A percentile compares a stretch with the other conserved stretches of the same genome.
These are phyloP conservation scores for Lanius ludovicianus DNA, from an alignment of 2,113 vertebrate species.

Conservation along the genomic window DNA sequence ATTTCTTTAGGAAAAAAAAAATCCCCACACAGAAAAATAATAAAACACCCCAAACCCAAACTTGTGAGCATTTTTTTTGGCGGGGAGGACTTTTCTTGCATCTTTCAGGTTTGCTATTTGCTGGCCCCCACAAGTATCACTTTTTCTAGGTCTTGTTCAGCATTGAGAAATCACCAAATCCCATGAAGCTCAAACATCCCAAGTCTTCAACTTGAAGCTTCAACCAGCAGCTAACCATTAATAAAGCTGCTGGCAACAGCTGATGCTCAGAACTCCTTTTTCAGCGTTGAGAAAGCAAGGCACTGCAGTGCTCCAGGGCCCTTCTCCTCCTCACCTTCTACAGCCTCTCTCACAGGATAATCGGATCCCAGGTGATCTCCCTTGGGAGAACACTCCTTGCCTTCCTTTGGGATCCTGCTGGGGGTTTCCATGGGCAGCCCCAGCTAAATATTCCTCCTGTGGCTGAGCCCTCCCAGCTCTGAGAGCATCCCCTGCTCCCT, in stretches of 20 bases:
- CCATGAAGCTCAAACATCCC: not conserved
- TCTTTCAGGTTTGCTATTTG: not conserved
- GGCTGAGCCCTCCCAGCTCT: not conserved
- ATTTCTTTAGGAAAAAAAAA: not conserved
- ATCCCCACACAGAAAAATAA: not conserved
- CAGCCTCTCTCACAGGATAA: accelerated
- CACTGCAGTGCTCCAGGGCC: not conserved
- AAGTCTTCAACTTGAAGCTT: not conserved
- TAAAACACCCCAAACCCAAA: not conserved
- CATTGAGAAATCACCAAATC: not conserved
- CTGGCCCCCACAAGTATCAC: not conserved
- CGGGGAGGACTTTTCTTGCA: not conserved
- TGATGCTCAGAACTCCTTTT: not conserved
- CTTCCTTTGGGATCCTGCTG: accelerated
- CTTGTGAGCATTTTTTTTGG: not conserved
- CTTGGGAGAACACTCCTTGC: not conserved
- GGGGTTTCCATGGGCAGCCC: not conserved
- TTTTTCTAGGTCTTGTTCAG: not conserved
- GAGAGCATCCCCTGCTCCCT: not conserved
- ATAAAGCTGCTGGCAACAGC: not conserved
- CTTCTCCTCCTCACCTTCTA: not conserved
- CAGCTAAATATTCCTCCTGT: accelerated
- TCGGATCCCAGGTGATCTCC: not conserved
- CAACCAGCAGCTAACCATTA: not conserved
- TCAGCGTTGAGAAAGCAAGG: not conserved